Evolutionary conservation across 1,140 invertebrate genomes (phyloP).

Genomic region (Penaeus chinensis): DNA sequence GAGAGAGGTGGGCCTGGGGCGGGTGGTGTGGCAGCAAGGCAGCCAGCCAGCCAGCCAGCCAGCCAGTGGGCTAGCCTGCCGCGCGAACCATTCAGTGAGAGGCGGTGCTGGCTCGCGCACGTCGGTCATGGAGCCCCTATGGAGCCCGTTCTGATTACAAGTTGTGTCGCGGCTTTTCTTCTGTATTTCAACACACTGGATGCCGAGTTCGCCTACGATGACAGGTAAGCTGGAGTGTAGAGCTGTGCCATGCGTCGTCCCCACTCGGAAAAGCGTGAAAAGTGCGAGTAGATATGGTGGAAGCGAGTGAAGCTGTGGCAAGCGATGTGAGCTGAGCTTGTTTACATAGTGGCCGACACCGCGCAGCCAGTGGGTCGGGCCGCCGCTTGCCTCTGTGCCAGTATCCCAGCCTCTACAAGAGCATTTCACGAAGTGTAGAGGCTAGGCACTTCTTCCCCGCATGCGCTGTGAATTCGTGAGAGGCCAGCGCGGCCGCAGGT

Average conservation of each 20-base stretch:
- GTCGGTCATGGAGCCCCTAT: conserved; percentile 67
- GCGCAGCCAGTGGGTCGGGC: conserved; percentile 37
- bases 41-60: conserved; percentile 32
- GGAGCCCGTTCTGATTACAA: conserved; percentile 63
- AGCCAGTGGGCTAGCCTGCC: conserved; percentile 25
- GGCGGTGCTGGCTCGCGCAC: conserved; percentile 60
- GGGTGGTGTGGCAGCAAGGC: conserved; percentile 17
- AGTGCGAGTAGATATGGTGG: conserved; percentile 49
- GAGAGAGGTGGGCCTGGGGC: conserved; percentile 12
- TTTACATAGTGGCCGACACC: conserved; percentile 60
- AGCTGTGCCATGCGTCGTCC: conserved; percentile 7
- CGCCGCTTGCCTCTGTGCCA: conserved; percentile 36
- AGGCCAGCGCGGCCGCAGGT: background rate
- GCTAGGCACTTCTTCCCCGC: background rate
- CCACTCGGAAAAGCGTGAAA: conserved; percentile 26
- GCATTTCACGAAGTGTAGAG: background rate
- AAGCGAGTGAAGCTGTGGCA: conserved; percentile 45
- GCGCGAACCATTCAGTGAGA: conserved; percentile 56
- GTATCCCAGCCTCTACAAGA: conserved; percentile 2
- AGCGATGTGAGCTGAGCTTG: conserved; percentile 50
- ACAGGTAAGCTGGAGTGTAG: conserved; percentile 64
- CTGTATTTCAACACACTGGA: conserved; percentile 66
- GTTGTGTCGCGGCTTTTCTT: conserved; percentile 65
- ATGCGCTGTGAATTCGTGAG: background rate
- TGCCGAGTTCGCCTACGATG: conserved; percentile 66